Base-by-base conservation (phyloP, 2,888 invertebrate species). In the Epinotia nisella region DNA sequence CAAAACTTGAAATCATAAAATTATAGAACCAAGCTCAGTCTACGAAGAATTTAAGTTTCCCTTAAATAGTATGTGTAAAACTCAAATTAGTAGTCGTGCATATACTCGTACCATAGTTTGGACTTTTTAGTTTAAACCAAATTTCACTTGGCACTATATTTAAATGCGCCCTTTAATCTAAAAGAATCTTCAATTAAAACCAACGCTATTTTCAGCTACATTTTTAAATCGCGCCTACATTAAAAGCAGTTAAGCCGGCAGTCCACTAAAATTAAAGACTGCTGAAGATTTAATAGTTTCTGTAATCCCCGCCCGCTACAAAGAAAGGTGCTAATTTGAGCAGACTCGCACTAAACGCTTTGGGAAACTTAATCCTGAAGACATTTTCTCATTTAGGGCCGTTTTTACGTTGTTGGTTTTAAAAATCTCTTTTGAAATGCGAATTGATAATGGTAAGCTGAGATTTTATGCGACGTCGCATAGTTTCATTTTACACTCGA, bases 301-400 rank as follows among this genome's bases (percentile, higher is more conserved):
- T 61, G 55, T 67, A 72, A 72, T 72, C 49, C 61, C 51, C 39
- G 19, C 24, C 66, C 21, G 59, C 59, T 55, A 61, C 66, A 61
- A 61, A 69, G 62, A 61, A 61, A 69, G 62, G 62, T 53, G 41
- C 65, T 72, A 72, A 69, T 69, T 72, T 69, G 61, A 65, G 71
- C n/a, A 41, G 58, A 35, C 60, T 55, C 11, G 39, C 61, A 39
- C 45, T 65, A 64, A 65, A 49, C 39, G 61, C 72, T 58, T 56
- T 69, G 19, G 35, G 45, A 58, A 69, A 68, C 56, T 69, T 55
- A 69, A 66, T 60, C 51, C 66, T 53, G 10, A 60, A 53, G 66
- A 61, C 51, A 45, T 29, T 53, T 60, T 71, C 41, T 24, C 56
- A 15, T 66, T 41, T 45, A 4, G 3, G 15, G 5, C 19, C 35